Base-by-base conservation (phyloP, 23 tunicate species). In the Botrylloides violaceus region DNA sequence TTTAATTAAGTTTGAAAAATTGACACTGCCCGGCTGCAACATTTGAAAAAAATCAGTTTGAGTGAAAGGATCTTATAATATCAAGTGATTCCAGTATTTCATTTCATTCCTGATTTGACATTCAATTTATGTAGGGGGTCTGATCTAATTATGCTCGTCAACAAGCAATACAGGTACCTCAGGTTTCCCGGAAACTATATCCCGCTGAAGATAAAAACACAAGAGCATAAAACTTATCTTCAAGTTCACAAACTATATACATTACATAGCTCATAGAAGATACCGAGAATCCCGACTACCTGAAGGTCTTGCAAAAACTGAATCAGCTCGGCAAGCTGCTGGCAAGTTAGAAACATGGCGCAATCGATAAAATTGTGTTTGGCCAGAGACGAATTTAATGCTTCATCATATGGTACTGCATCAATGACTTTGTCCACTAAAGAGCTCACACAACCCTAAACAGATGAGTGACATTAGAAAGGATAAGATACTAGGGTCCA, bases 351-450 rank as follows among this genome's bases (percentile, higher is more conserved):
- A 59, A 74, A 83, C 4, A 79, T 81, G 34, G 97, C 70, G n/a
- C 76, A 64, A 20, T 56, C 56, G 19, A 65, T 65, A 34, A 71
- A 70, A 0, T 77, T 76, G 26, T 79, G 78, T 49, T 49, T 63
- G 20, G 70, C 26, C 47, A 43, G 4, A 18, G 78, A 3, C 61
- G 38, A 27, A 24, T 29, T 27, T 5, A 81, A 82, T 4, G 64
- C 61, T 25, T 37, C 73, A 47, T 81, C 84, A 3, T 71, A 49
- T 33, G 78, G 79, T 39, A 79, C 71, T 9, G 82, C 22, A 23
- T 65, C 77, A 32, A 88, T 81, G 32, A 88, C 96, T 58, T 61
- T 66, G 61, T 88, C 96, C 1, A 88, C 66, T 29, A 88, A 65
- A 15, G 74, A 68, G 47, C 74, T 68, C 58, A 68, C 37, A 28